Evolutionary conservation across 1,140 invertebrate genomes (phyloP).

Genomic region (Tigriopus japonicus): DNA sequence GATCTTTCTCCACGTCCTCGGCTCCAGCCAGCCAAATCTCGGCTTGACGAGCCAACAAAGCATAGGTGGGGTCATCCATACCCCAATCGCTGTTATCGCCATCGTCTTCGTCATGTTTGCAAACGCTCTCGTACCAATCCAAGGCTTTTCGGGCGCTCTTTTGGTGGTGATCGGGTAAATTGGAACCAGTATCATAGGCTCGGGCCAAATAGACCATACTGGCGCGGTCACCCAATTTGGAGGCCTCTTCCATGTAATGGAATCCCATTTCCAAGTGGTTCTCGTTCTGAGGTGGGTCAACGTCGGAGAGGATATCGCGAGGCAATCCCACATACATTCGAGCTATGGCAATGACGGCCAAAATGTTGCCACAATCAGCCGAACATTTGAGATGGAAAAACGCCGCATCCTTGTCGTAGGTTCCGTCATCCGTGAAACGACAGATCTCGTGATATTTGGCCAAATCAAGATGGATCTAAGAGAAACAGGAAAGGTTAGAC

Average conservation of each 20-base stretch:
- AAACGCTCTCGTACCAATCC: conserved; percentile 29
- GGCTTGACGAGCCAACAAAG: conserved; percentile 30
- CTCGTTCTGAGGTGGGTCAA: conserved; percentile 19
- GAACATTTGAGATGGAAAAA: conserved; percentile 35
- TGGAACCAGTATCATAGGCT: conserved; percentile 31
- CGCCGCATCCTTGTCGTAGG: conserved; percentile 32
- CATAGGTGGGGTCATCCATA: conserved; percentile 26
- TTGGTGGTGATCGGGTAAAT: conserved; percentile 27
- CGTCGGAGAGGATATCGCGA: conserved; percentile 30
- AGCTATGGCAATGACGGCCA: conserved; percentile 33
- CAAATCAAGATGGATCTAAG: conserved; percentile 31
- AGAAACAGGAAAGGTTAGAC: conserved; percentile 24
- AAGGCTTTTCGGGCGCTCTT: conserved; percentile 23
- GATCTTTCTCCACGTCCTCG: conserved; percentile 28
- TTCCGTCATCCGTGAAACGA: conserved; percentile 27
- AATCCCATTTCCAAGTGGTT: conserved; percentile 18
- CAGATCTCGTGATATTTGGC: conserved; percentile 37
- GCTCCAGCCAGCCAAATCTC: conserved; percentile 31
- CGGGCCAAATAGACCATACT: conserved; percentile 34
- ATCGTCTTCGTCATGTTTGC: conserved; percentile 27
- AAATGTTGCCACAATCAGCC: conserved; percentile 32
- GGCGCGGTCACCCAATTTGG: conserved; percentile 30
- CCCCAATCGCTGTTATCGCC: conserved; percentile 29
- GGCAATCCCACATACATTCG: conserved; percentile 31
- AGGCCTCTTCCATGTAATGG: conserved; percentile 27